phyloP scores from a whole-genome alignment of 2,797 vertebrate genomes.

The Myripristis jacobus region DNA sequence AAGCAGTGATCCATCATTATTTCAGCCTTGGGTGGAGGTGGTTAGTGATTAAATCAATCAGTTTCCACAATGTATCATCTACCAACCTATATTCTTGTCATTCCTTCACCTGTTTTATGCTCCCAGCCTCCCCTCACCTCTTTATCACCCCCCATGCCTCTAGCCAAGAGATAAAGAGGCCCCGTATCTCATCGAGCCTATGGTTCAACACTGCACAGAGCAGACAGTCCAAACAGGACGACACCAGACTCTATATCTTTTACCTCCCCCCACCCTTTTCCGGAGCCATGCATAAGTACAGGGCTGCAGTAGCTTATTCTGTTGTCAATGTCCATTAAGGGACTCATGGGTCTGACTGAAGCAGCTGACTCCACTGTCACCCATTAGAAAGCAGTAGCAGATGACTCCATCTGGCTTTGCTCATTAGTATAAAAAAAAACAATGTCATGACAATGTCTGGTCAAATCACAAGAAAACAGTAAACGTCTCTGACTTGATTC shows the following conservation, averaged over 20 bases:
- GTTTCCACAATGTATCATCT: slow-evolving; percentile 63
- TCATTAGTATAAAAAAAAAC: not conserved
- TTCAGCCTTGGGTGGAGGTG: slow-evolving; percentile 47
- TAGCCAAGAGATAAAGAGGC: slow-evolving; percentile 54
- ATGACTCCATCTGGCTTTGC: not conserved
- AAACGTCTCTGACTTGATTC: not conserved
- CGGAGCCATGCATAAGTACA: not conserved
- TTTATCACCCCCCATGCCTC: slow-evolving; percentile 61
- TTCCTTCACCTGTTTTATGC: slow-evolving; percentile 67
- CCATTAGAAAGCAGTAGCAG: slow-evolving; percentile 29
- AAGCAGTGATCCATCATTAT: slow-evolving; percentile 56
- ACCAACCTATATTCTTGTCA: slow-evolving; percentile 52
- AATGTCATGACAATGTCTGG: not conserved
- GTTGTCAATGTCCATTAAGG: slow-evolving; percentile 25
- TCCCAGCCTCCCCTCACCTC: slow-evolving; percentile 55
- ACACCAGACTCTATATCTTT: slow-evolving; percentile 31
- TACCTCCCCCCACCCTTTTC: slow-evolving; percentile 4
- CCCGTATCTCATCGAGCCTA: slow-evolving; percentile 43
- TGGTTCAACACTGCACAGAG: slow-evolving; percentile 19
- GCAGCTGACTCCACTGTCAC: slow-evolving; percentile 16
- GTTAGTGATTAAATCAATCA: slow-evolving; percentile 58
- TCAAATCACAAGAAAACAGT: not conserved
- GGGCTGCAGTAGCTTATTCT: not conserved
- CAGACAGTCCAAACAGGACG: slow-evolving; percentile 41
- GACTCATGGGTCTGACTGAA: slow-evolving; percentile 38